Evolutionary conservation across 2,113 vertebrate species (phyloP).

Genomic region (Pomatorhinus ruficollis): DNA sequence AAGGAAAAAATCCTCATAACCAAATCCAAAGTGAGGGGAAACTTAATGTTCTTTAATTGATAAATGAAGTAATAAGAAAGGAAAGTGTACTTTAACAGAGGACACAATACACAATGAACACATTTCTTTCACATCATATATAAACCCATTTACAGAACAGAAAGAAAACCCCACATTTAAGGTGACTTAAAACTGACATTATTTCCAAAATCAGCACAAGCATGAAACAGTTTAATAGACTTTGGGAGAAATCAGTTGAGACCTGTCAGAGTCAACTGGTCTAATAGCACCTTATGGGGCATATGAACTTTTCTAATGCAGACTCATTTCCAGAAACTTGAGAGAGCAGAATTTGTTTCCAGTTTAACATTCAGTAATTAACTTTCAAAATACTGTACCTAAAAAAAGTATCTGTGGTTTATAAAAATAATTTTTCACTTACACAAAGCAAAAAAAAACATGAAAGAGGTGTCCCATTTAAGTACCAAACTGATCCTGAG

Average conservation of each 20-base stretch:
- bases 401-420: neutral
- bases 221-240: neutral
- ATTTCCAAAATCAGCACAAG: neutral
- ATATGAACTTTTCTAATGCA: neutral
- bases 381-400: neutral
- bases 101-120: neutral
- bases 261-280: neutral
- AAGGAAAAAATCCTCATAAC: neutral
- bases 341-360: neutral
- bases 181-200: neutral
- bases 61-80: constrained; percentile 19
- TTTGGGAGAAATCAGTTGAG: neutral
- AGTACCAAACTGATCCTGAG: neutral
- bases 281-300: neutral
- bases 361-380: neutral
- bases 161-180: neutral
- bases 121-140: neutral
- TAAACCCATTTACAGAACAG: neutral
- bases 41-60: neutral
- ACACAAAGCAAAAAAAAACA: neutral
- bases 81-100: neutral
- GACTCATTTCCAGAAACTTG: neutral
- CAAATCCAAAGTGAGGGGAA: neutral
- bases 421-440: neutral
- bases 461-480: neutral